Evolutionary conservation across 1,140 invertebrate genomes (phyloP), one percentile per base, ranked within the genome.

Genomic region (Hetaerina americana): DNA sequence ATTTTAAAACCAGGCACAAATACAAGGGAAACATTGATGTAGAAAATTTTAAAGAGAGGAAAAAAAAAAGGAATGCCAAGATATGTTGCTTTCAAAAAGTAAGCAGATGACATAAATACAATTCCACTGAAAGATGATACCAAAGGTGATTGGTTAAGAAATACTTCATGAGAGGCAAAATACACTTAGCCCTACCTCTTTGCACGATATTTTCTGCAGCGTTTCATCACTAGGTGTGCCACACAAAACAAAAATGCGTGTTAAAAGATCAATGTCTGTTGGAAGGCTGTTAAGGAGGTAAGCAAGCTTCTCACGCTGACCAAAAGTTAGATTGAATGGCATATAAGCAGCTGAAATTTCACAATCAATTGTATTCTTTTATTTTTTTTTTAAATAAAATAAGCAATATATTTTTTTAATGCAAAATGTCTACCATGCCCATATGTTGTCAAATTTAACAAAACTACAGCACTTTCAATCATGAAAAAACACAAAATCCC

Each of bases 211-310:
- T 88, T 94, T 94, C 79, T 86, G 82, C 81, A 95, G 85, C 73
- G 92, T 90, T 80, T 92, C 90, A 80, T 90, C 87, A 79, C 88
- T 87, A 72, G 93, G 93, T 76, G 90, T 93, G 74, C 93, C 94
- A 82, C 92, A 92, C 74, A 96, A 84, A 78, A 88, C 87, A 83
- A 96, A 87, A 80, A 96, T 94, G 82, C 91, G 87, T 76, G 90
- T 94, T 84, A 96, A 85, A 82, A 96, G 94, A 83, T 96, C 93
- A 85, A 96, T 94, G 86, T 95, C 93, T 96, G 86, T 80, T 80
- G 77, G 81, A 79, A 76, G 73, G 76, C 31, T 66, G 78, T 79
- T 79, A 79, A 80, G 77, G 77, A 74, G 71, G 69, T 27, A 73
- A 72, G 68, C 73, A 57, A 27, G 31, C 40, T 66, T 29, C 31